Evolutionary conservation across 2,888 invertebrate genomes (phyloP).

Genomic region (Anthrax anthrax): DNA sequence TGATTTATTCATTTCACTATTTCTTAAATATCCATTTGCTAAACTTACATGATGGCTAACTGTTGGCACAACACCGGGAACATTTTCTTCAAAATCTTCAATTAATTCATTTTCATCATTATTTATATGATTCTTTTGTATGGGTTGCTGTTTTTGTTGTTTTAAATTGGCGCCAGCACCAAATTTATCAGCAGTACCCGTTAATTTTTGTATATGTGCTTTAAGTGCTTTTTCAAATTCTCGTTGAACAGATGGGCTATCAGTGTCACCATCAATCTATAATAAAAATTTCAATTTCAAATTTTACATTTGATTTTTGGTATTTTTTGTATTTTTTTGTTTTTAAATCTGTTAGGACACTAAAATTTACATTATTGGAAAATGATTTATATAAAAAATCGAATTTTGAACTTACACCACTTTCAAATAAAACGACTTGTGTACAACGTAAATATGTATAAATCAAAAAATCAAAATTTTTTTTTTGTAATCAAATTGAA

Average conservation of each 20-base stretch:
- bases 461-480: too few species aligned
- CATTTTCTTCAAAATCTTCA: constrained; percentile 31
- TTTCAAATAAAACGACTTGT: too few species aligned
- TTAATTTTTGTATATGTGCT: constrained; percentile 51
- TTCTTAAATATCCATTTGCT: constrained; percentile 32
- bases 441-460: too few species aligned
- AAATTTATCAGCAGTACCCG: too few species aligned
- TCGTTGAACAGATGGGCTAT: constrained; percentile 58
- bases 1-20: constrained; percentile 9
- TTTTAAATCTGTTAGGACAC: too few species aligned
- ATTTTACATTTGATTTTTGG: too few species aligned
- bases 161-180: too few species aligned
- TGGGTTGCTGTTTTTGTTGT: constrained; percentile 1
- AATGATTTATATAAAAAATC: too few species aligned
- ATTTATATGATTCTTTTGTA: constrained; percentile 5
- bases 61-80: constrained; percentile 34
- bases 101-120: constrained; percentile 26
- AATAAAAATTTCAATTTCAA: not conserved
- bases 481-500: too few species aligned
- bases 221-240: constrained; percentile 59
- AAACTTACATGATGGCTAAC: constrained; percentile 35
- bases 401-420: too few species aligned
- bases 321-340: too few species aligned
- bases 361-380: too few species aligned
- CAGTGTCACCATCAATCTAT: constrained; percentile 77